Conservation (phyloP, 2,113 vertebrate genomes). For the Mionectes macconnelli region DNA sequence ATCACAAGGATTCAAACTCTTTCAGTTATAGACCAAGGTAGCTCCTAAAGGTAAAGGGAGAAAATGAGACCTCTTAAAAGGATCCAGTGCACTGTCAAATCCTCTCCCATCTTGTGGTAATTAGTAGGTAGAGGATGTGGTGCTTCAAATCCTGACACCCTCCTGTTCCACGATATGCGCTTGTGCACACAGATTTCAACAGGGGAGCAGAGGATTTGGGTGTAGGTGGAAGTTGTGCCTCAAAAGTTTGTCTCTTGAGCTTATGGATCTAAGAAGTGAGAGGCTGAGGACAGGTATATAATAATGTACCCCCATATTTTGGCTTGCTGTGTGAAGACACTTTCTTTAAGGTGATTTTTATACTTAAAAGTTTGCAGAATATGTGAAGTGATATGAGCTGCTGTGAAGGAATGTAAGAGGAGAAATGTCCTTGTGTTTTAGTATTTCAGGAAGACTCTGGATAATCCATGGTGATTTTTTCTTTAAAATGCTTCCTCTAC, state of each 20-base stretch:
- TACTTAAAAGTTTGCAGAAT: background rate
- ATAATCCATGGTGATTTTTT: background rate
- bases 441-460: background rate
- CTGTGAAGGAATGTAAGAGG: background rate
- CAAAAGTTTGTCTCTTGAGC: background rate
- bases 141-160: background rate
- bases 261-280: background rate
- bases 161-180: background rate
- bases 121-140: background rate
- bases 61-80: background rate
- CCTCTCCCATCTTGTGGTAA: background rate
- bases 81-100: background rate
- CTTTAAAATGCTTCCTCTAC: background rate
- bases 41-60: background rate
- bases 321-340: background rate
- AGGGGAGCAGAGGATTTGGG: background rate
- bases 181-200: background rate
- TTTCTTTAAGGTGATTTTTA: background rate
- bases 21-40: background rate
- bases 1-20: background rate
- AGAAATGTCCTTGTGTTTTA: rapidly evolving
- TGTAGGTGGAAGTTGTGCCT: background rate
- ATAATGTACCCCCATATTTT: background rate
- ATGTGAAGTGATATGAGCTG: background rate
- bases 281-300: background rate